Conservation (phyloP, 2,888 invertebrate species). For the Busseola fusca region DNA sequence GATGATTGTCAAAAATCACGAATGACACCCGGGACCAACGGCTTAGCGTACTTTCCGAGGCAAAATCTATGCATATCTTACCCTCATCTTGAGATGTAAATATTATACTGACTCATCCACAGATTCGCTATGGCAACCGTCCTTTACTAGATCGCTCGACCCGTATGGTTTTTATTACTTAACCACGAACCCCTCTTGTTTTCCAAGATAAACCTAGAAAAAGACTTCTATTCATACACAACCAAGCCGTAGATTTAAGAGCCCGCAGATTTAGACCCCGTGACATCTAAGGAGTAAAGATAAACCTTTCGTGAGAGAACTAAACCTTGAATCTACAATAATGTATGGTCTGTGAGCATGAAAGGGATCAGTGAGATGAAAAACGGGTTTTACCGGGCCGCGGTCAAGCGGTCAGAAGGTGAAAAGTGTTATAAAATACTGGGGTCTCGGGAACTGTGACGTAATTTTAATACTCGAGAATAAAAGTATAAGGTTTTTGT, state of each 20-base stretch:
- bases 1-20: neutral
- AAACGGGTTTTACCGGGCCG: constrained; percentile 31
- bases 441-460: neutral
- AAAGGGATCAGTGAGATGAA: constrained; percentile 59
- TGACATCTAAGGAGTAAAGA: constrained; percentile 61
- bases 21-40: neutral
- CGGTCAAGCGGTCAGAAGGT: constrained; percentile 47
- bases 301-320: constrained; percentile 55
- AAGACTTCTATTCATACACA: constrained; percentile 21
- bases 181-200: neutral
- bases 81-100: neutral
- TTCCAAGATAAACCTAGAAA: constrained; percentile 14
- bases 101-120: too few relatives aligned
- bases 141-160: neutral
- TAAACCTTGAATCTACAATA: constrained; percentile 54
- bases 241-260: constrained; percentile 39
- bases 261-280: constrained; percentile 47
- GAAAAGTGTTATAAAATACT: constrained; percentile 39
- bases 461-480: constrained; percentile 9
- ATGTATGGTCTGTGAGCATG: constrained; percentile 40
- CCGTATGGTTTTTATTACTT: neutral
- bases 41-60: neutral
- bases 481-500: neutral
- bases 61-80: neutral
- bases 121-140: neutral